Evolutionary conservation across 2,888 invertebrate species (phyloP).

Genomic region (Phyllotreta striolata): DNA sequence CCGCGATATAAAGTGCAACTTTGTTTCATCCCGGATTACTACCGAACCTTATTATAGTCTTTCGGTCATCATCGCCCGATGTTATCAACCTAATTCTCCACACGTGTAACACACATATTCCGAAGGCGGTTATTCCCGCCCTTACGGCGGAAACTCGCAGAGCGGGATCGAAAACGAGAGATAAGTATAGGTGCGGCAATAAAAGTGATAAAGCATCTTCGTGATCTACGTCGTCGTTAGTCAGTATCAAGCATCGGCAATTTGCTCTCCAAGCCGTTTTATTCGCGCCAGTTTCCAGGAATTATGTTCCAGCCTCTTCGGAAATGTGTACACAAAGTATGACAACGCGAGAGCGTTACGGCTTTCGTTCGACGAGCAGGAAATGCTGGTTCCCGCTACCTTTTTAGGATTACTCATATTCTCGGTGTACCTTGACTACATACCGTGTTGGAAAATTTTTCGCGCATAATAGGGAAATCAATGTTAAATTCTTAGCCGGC

Average conservation of each 20-base stretch:
- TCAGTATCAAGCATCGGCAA: conserved; percentile 46
- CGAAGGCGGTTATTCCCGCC: conserved; percentile 9
- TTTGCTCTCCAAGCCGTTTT: conserved; percentile 44
- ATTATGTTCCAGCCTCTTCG: conserved; percentile 39
- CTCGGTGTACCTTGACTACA: no score
- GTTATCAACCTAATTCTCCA: conserved; percentile 16
- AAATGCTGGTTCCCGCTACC: neutral
- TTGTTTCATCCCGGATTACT: no score
- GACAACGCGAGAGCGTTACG: conserved; percentile 35
- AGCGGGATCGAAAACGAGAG: conserved; percentile 41
- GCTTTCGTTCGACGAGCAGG: conserved; percentile 27
- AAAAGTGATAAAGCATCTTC: conserved; percentile 49
- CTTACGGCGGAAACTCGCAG: conserved; percentile 13
- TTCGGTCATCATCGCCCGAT: conserved; percentile 12
- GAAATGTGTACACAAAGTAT: conserved; percentile 39
- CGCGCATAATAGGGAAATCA: no score
- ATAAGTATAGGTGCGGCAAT: conserved; percentile 45
- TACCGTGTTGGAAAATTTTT: no score
- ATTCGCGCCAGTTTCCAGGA: conserved; percentile 44
- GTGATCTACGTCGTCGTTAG: conserved; percentile 48
- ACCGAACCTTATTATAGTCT: neutral
- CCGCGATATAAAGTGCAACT: no score
- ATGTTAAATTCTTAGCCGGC: no score
- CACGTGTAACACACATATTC: conserved; percentile 21
- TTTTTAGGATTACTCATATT: neutral